These are phyloP conservation scores for Eristalinus aeneus DNA, from an alignment of 2,888 invertebrate genomes.

Conservation along the genomic window DNA sequence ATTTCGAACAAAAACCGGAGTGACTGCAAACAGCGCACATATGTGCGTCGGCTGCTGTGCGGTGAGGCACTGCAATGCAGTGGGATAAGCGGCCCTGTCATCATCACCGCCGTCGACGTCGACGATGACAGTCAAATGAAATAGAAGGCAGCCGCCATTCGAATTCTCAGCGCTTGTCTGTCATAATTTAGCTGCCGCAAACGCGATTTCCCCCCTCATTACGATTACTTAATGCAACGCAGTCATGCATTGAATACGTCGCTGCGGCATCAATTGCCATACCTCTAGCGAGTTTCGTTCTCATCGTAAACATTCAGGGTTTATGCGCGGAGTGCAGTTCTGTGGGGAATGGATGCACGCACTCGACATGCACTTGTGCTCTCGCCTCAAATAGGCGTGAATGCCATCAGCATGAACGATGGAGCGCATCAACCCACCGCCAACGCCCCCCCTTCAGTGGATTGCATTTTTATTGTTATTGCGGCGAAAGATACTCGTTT, in stretches of 20 bases:
- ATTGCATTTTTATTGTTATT: conserved; percentile 58
- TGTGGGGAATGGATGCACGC: not conserved
- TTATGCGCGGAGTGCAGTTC: not conserved
- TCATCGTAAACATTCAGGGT: not conserved
- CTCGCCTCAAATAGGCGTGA: conserved; percentile 53
- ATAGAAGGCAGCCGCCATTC: not conserved
- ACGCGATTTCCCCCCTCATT: conserved; percentile 56
- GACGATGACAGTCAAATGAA: not conserved
- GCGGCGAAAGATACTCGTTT: conserved; percentile 50
- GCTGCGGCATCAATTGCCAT: conserved; percentile 38
- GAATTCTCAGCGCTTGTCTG: conserved; percentile 17
- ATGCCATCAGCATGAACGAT: conserved; percentile 26
- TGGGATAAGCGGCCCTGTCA: not conserved
- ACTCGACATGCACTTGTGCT: conserved; percentile 48
- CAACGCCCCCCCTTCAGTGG: not conserved
- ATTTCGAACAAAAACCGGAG: not conserved
- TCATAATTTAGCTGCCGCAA: conserved; percentile 59
- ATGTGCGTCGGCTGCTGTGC: not conserved
- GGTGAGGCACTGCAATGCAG: not conserved
- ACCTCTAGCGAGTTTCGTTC: not conserved
- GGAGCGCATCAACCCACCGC: conserved; percentile 13
- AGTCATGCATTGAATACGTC: conserved; percentile 57
- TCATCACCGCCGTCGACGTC: not conserved
- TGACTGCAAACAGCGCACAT: not conserved
- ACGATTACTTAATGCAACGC: conserved; percentile 61